A percentile compares a stretch with the other conserved stretches of the same genome.
Evolutionary conservation across 2,797 vertebrate genomes (phyloP).

Genomic region (Hyperoplus lanceolatus): DNA sequence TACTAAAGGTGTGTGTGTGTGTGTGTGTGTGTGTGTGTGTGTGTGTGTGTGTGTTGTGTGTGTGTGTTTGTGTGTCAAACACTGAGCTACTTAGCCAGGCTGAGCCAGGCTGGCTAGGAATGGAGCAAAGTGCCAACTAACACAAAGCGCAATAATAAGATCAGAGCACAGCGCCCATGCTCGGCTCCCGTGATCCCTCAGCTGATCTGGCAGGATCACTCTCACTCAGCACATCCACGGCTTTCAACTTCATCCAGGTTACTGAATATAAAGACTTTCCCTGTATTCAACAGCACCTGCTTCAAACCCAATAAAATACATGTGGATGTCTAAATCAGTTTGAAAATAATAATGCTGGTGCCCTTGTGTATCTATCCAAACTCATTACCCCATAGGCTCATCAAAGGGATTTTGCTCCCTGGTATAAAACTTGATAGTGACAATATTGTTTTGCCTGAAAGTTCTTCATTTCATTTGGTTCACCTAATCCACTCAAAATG

Average conservation of each 20-base stretch:
- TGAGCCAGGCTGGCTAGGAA: constrained; percentile 7
- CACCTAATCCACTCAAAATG: constrained; percentile 43
- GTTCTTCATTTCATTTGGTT: constrained; percentile 34
- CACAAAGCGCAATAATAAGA: constrained; percentile 72
- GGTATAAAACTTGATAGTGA: too few species aligned
- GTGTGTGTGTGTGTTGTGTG: constrained; percentile 28
- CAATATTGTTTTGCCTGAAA: too few species aligned
- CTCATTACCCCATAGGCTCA: constrained; percentile 1
- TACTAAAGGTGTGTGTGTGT: constrained; percentile 42
- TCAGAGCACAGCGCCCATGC: constrained; percentile 56
- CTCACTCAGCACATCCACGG: constrained; percentile 59
- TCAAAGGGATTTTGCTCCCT: not conserved
- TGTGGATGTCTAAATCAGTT: constrained; percentile 1
- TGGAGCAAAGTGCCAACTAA: constrained; percentile 38
- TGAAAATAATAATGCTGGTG: not conserved
- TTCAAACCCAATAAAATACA: constrained; percentile 26
- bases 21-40: constrained; percentile 19
- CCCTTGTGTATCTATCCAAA: constrained; percentile 18
- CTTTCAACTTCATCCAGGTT: constrained; percentile 68
- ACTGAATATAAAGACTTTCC: constrained; percentile 28
- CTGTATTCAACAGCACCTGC: constrained; percentile 38
- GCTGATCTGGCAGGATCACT: constrained; percentile 75
- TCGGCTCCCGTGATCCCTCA: constrained; percentile 76
- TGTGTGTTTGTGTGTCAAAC: constrained; percentile 30
- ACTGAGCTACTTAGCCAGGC: constrained; percentile 41